phyloP scores from a whole-genome alignment of 92 coral and sea anemone species.

The Zoanthus solanderi region DNA sequence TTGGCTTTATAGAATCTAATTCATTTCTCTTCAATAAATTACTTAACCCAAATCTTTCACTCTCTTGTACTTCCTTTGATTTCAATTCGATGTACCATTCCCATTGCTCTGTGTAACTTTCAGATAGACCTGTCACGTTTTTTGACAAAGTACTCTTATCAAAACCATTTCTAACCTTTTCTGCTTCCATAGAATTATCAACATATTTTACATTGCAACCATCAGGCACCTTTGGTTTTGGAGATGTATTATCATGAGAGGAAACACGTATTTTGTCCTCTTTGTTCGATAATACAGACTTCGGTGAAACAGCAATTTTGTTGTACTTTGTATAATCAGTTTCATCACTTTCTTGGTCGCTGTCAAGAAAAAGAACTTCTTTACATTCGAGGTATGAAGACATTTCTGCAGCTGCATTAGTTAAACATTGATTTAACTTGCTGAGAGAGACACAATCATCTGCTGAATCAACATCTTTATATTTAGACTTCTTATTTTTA shows the following conservation, averaged over 20 bases:
- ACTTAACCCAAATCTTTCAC: not conserved
- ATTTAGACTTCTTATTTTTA: not conserved
- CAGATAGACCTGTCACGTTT: not conserved
- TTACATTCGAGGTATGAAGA: slow-evolving; percentile 75
- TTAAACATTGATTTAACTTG: slow-evolving; percentile 79
- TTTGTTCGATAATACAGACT: not conserved
- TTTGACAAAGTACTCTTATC: not conserved
- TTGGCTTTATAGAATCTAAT: slow-evolving; percentile 6
- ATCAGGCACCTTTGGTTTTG: not conserved
- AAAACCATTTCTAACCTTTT: not conserved
- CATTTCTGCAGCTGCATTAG: slow-evolving; percentile 80
- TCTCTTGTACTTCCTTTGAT: not conserved
- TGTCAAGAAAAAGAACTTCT: slow-evolving; percentile 28
- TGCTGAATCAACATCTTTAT: slow-evolving; percentile 41
- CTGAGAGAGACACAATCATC: slow-evolving; percentile 71
- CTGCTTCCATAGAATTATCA: not conserved
- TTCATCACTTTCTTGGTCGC: slow-evolving; percentile 21
- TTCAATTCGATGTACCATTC: not conserved
- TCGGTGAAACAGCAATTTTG: not conserved
- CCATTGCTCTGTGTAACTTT: not conserved
- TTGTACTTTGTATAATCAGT: not conserved
- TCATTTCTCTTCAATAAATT: slow-evolving; percentile 12
- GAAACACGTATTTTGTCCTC: not conserved
- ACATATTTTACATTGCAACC: not conserved
- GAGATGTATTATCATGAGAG: not conserved